These are phyloP conservation scores for Cataglyphis albicans DNA, from an alignment of 2,888 invertebrate species.

Conservation along the genomic window DNA sequence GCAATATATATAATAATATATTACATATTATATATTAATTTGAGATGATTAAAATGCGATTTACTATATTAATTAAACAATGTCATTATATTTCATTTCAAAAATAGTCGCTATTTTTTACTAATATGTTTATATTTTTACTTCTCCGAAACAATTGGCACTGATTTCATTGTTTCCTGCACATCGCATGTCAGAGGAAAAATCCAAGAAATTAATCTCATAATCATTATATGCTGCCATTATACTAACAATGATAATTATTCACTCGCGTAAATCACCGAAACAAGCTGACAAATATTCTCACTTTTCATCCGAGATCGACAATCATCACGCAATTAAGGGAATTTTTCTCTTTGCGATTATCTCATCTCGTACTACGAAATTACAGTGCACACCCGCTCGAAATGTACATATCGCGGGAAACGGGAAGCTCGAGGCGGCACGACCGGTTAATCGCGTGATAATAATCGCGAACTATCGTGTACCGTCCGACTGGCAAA, in stretches of 20 bases:
- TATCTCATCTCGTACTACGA: constrained; percentile 17
- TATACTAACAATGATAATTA: constrained; percentile 43
- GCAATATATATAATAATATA: neutral
- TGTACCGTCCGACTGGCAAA: constrained; percentile 26
- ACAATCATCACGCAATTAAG: constrained; percentile 27
- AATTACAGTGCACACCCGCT: constrained; percentile 1
- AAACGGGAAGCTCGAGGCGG: constrained; percentile 30
- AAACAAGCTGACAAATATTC: neutral
- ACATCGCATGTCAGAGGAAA: neutral
- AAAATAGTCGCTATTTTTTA: neutral
- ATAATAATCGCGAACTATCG: constrained; percentile 40
- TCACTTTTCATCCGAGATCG: neutral
- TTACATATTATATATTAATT: neutral
- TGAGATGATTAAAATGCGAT: neutral
- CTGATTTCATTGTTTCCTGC: neutral
- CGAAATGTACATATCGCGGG: constrained; percentile 21
- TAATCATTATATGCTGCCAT: neutral
- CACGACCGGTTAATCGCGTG: constrained; percentile 48
- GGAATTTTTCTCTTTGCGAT: constrained; percentile 6
- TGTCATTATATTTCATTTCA: neutral
- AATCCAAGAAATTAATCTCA: neutral
- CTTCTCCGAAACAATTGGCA: neutral
- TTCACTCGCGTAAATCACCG: constrained; percentile 43
- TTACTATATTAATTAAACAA: neutral
- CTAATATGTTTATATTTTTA: neutral